phyloP scores from a whole-genome alignment of 2,888 invertebrate species.

The Nemapogon koenigi region DNA sequence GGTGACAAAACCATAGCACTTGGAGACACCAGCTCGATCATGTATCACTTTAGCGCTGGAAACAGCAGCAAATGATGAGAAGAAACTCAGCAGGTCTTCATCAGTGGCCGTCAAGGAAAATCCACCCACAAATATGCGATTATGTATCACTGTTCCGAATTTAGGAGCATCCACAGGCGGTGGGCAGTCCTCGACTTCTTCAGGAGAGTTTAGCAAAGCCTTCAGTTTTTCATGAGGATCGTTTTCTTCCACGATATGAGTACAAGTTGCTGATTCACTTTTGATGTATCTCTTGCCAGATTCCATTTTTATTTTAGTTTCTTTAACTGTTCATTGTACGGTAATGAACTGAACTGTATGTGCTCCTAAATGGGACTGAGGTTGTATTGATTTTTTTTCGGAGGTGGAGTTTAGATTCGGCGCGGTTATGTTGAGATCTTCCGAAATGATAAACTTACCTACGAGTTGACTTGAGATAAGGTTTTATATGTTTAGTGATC shows the following conservation, averaged over 20 bases:
- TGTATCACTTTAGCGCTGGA: slow-evolving; percentile 94
- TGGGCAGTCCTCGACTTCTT: slow-evolving; percentile 48
- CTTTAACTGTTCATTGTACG: too few species aligned
- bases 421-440: too few species aligned
- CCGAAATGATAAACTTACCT: too few species aligned
- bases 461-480: too few species aligned
- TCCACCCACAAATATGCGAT: slow-evolving; percentile 95
- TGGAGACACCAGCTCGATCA: slow-evolving; percentile 93
- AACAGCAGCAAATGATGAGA: slow-evolving; percentile 88
- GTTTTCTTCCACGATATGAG: slow-evolving; percentile 55
- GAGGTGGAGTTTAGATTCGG: too few species aligned
- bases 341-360: too few species aligned
- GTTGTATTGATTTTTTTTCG: slow-evolving; percentile 8
- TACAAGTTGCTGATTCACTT: slow-evolving; percentile 55
- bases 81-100: slow-evolving; percentile 88
- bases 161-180: slow-evolving; percentile 61
- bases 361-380: too few species aligned
- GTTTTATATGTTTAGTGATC: slow-evolving; percentile 35
- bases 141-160: slow-evolving; percentile 88
- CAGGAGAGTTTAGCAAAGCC: slow-evolving; percentile 49
- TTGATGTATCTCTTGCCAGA: slow-evolving; percentile 49
- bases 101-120: slow-evolving; percentile 94
- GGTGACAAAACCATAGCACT: slow-evolving; percentile 89
- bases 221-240: slow-evolving; percentile 57
- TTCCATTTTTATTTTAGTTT: slow-evolving; percentile 34